Conservation (phyloP, 2,797 vertebrate species). For the Lagodon rhomboides region DNA sequence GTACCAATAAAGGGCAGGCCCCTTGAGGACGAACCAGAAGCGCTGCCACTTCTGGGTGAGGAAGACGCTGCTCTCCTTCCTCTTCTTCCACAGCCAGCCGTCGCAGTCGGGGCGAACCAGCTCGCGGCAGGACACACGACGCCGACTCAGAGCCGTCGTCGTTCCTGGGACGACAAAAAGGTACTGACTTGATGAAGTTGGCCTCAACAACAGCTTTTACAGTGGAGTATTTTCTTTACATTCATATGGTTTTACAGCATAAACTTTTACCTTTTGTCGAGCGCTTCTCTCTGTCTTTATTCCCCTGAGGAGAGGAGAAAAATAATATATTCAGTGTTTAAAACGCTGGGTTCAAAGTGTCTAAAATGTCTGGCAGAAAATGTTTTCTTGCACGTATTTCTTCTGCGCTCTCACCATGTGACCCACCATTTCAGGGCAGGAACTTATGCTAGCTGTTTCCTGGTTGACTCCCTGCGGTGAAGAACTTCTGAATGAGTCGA, state of each 20-base stretch:
- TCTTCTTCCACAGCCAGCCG: constrained; percentile 96
- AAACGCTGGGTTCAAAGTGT: neutral
- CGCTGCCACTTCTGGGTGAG: constrained; percentile 95
- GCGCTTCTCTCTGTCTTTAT: constrained; percentile 77
- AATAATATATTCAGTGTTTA: neutral
- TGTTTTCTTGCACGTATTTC: neutral
- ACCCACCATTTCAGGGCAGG: constrained; percentile 85
- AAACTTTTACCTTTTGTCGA: constrained; percentile 80
- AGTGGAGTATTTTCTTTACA: neutral
- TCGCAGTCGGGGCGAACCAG: constrained; percentile 92
- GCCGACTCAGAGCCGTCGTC: constrained; percentile 85
- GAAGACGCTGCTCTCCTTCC: constrained; percentile 90
- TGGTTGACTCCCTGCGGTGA: constrained; percentile 46
- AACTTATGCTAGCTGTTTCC: constrained; percentile 73
- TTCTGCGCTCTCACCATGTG: constrained; percentile 68
- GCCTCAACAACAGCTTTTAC: neutral
- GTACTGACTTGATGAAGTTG: neutral
- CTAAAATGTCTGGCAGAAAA: neutral
- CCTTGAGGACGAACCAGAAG: constrained; percentile 95
- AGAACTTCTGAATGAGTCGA: constrained; percentile 42
- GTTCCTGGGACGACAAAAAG: constrained; percentile 63
- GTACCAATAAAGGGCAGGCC: constrained; percentile 94
- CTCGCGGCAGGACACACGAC: constrained; percentile 94
- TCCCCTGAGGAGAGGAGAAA: constrained; percentile 68
- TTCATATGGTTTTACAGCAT: neutral